Conservation (phyloP, 1,140 invertebrate species). For the Aphis craccivora region DNA sequence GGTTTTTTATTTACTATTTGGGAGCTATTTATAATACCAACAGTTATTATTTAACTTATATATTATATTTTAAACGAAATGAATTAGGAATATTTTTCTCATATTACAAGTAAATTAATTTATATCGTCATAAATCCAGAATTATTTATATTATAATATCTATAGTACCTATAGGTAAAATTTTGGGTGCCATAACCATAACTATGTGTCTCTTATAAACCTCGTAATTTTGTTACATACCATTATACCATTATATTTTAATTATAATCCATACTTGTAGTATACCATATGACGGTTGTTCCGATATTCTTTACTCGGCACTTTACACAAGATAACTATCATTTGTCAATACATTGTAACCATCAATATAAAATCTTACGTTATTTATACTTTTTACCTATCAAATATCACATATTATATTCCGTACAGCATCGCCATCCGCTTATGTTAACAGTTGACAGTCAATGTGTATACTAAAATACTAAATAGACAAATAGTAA, state of each 20-base stretch:
- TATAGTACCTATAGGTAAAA: neutral
- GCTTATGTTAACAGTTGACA: neutral
- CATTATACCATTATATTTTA: neutral
- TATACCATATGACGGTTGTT: neutral
- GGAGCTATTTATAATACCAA: neutral
- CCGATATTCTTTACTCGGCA: neutral
- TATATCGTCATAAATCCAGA: neutral
- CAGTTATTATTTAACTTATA: neutral
- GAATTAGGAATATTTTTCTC: neutral
- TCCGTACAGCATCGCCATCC: neutral
- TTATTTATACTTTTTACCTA: too few relatives aligned
- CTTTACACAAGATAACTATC: neutral
- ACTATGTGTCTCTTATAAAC: neutral
- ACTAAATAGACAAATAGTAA: too few relatives aligned
- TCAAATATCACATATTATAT: neutral
- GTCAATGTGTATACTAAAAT: neutral
- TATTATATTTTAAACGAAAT: neutral
- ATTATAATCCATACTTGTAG: neutral
- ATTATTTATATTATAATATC: neutral
- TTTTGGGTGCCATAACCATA: neutral
- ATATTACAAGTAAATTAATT: neutral
- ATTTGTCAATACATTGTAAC: neutral
- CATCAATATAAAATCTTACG: neutral
- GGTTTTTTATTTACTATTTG: neutral
- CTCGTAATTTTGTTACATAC: neutral